Percentiles rank a stretch among this genome's conserved stretches.
Evolutionary conservation across 1,140 invertebrate genomes (phyloP).

Genomic region (Cotesia chilonis): DNA sequence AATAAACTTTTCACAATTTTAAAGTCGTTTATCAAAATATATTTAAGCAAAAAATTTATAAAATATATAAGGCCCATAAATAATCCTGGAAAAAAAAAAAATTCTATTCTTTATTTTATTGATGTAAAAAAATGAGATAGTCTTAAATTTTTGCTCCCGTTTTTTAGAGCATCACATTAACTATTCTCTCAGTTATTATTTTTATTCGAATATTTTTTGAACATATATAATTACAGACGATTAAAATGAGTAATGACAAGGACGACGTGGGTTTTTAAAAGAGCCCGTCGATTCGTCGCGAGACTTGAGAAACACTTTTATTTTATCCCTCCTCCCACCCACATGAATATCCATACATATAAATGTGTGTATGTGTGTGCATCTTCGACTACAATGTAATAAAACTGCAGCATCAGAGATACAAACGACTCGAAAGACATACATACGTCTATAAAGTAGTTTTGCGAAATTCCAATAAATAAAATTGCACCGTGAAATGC

Average conservation of each 20-base stretch:
- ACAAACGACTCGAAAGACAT: conserved; percentile 21
- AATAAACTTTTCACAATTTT: too few relatives aligned
- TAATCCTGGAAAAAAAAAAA: too few relatives aligned
- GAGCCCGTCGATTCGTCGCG: conserved; percentile 22
- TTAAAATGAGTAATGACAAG: conserved; percentile 42
- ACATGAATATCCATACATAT: conserved; percentile 9
- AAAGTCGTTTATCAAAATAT: too few relatives aligned
- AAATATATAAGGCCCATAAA: too few relatives aligned
- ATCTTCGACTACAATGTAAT: too few relatives aligned
- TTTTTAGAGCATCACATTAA: not conserved
- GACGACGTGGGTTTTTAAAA: conserved; percentile 24
- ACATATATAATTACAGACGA: conserved; percentile 39
- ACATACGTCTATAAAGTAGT: conserved; percentile 26
- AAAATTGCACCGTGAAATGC: conserved; percentile 62
- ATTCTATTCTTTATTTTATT: not conserved
- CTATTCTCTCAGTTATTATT: not conserved
- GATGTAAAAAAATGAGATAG: not conserved
- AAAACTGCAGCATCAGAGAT: not conserved
- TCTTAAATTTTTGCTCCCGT: conserved; percentile 23
- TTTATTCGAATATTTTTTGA: conserved; percentile 5
- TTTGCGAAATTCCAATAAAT: conserved; percentile 54
- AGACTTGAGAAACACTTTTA: too few relatives aligned
- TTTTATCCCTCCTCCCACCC: too few relatives aligned
- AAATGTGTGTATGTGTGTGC: too few relatives aligned
- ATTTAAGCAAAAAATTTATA: too few relatives aligned